Evolutionary conservation across 2,113 vertebrate species (phyloP).

Genomic region (Phyllostomus hastatus): DNA sequence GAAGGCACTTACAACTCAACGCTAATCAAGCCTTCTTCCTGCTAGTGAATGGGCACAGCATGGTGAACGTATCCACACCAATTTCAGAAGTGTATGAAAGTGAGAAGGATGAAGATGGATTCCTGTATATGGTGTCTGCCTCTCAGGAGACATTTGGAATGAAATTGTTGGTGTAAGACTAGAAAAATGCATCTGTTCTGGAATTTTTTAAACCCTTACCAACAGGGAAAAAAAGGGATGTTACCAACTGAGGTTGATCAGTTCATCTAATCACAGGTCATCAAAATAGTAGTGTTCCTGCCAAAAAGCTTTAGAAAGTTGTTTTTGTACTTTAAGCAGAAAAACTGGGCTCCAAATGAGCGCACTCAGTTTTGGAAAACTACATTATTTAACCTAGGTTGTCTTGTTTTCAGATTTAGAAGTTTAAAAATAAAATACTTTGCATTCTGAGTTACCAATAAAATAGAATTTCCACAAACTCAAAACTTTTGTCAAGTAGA

Average conservation of each 20-base stretch:
- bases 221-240: constrained; percentile 73
- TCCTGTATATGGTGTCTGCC: constrained; percentile 99
- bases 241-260: constrained; percentile 40
- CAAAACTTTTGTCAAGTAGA: not conserved
- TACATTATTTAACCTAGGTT: constrained; percentile 74
- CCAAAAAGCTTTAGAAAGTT: constrained; percentile 40
- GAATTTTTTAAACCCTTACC: constrained; percentile 57
- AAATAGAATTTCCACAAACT: constrained; percentile 60
- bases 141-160: constrained; percentile 97
- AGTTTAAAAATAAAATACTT: constrained; percentile 70
- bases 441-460: constrained; percentile 72
- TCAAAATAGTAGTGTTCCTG: not conserved
- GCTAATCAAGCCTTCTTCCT: constrained; percentile 99
- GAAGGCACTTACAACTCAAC: constrained; percentile 96
- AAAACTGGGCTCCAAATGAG: constrained; percentile 60
- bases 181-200: constrained; percentile 44
- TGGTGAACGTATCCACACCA: constrained; percentile 95
- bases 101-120: constrained; percentile 94
- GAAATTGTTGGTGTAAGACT: constrained; percentile 46
- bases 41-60: constrained; percentile 98
- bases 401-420: constrained; percentile 66
- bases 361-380: constrained; percentile 74
- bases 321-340: constrained; percentile 39
- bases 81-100: constrained; percentile 96
- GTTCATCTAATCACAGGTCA: constrained; percentile 11